phyloP scores from a whole-genome alignment of 1,140 invertebrate species.

The Aphaenogaster floridana region DNA sequence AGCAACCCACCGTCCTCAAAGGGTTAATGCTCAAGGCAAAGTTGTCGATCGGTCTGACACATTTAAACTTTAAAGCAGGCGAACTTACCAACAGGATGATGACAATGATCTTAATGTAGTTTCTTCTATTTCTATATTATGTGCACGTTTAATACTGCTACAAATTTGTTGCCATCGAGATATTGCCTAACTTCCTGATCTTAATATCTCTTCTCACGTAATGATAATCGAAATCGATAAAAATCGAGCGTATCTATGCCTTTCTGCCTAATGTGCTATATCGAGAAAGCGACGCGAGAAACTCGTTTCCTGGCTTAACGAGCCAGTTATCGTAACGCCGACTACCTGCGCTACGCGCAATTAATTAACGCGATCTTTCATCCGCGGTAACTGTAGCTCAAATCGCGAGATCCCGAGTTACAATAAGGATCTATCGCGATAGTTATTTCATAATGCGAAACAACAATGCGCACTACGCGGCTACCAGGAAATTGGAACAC shows the following conservation, averaged over 20 bases:
- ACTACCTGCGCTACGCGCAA: neutral
- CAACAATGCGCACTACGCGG: conserved; percentile 7
- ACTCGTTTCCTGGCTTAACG: conserved; percentile 16
- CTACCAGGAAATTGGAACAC: conserved; percentile 25
- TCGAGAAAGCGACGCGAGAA: conserved; percentile 33
- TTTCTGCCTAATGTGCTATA: neutral
- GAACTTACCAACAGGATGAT: neutral
- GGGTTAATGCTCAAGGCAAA: too few relatives aligned
- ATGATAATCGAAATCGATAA: conserved; percentile 4
- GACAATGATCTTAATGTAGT: neutral
- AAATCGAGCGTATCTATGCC: conserved; percentile 5
- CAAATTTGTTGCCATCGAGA: neutral
- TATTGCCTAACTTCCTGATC: conserved; percentile 41
- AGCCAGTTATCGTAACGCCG: neutral
- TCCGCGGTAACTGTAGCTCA: neutral
- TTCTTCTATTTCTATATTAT: neutral
- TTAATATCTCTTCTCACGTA: neutral
- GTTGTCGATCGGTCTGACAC: neutral
- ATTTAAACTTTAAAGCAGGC: neutral
- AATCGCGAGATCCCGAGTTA: conserved; percentile 2
- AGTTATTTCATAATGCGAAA: conserved; percentile 21
- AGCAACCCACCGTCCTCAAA: too few relatives aligned
- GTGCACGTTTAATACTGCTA: neutral
- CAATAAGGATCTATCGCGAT: neutral
- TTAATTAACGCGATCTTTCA: conserved; percentile 42